Evolutionary conservation across 2,888 invertebrate genomes (phyloP).

Genomic region (Gerosis bhagava): DNA sequence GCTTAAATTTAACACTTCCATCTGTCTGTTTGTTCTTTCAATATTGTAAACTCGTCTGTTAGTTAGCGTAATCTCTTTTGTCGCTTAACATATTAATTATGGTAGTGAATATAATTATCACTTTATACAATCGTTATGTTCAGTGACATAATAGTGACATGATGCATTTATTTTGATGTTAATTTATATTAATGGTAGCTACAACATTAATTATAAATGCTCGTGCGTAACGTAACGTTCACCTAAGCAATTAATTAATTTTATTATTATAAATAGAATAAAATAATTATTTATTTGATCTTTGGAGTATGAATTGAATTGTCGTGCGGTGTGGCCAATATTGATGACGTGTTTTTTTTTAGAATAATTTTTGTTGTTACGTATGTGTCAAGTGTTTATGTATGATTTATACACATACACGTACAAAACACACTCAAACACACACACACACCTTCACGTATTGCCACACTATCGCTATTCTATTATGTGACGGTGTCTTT

Average conservation of each 20-base stretch:
- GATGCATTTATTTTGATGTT: slow-evolving; percentile 81
- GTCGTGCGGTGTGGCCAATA: slow-evolving; percentile 52
- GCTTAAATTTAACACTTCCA: slow-evolving; percentile 64
- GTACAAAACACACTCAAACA: no score
- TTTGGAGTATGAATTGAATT: no score
- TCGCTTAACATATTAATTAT: slow-evolving; percentile 69
- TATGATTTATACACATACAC: no score
- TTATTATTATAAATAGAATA: slow-evolving; percentile 42
- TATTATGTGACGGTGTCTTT: slow-evolving; percentile 42
- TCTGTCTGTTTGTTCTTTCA: slow-evolving; percentile 61
- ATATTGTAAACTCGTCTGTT: slow-evolving; percentile 54
- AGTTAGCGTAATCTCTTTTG: slow-evolving; percentile 77
- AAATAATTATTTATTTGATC: slow-evolving; percentile 74
- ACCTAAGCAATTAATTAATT: slow-evolving; percentile 65
- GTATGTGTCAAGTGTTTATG: no score
- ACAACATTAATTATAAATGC: slow-evolving; percentile 75
- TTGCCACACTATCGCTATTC: slow-evolving; percentile 53
- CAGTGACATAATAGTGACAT: slow-evolving; percentile 78
- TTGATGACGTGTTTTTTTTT: slow-evolving; percentile 57
- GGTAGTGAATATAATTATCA: slow-evolving; percentile 67
- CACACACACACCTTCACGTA: no score
- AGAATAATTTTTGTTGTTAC: slow-evolving; percentile 62
- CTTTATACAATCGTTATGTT: slow-evolving; percentile 68
- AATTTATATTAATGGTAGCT: slow-evolving; percentile 79
- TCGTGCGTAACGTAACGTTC: slow-evolving; percentile 62